Evolutionary conservation across 2,797 vertebrate genomes (phyloP).

Genomic region (Hybognathus amarus): DNA sequence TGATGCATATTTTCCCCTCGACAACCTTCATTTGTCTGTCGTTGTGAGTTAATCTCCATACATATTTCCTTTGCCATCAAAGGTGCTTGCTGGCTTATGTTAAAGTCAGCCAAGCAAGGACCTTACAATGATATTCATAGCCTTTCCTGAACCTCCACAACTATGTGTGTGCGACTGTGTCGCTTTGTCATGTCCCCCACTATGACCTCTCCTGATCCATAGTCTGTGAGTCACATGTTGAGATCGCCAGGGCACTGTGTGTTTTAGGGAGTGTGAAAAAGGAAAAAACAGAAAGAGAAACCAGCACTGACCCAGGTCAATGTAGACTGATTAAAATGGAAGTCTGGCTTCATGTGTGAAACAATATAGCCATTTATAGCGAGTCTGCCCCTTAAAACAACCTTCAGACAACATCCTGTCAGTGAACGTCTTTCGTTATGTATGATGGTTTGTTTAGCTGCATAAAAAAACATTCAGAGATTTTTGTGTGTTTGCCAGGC

Average conservation of each 20-base stretch:
- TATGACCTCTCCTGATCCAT: conserved; percentile 28
- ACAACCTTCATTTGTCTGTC: conserved; percentile 40
- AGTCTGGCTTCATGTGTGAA: conserved; percentile 36
- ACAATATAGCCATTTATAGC: background rate
- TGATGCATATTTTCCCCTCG: conserved; percentile 21
- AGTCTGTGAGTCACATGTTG: background rate
- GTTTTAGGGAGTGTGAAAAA: conserved; percentile 7
- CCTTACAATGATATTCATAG: conserved; percentile 56
- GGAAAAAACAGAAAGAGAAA: conserved; percentile 26
- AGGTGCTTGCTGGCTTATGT: conserved; percentile 17
- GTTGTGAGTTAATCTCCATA: conserved; percentile 47
- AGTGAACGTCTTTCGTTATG: too few relatives aligned
- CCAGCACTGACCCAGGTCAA: conserved; percentile 44
- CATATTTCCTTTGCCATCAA: conserved; percentile 48
- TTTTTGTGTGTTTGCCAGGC: conserved; percentile 34
- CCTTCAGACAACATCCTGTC: background rate
- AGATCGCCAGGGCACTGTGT: conserved; percentile 7
- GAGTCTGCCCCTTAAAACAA: background rate
- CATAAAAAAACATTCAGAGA: conserved; percentile 12
- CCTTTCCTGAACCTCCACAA: conserved; percentile 18
- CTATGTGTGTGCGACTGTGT: conserved; percentile 7
- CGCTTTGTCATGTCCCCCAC: conserved; percentile 20
- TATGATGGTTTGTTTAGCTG: conserved; percentile 10
- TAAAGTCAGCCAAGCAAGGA: conserved; percentile 41
- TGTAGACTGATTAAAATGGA: conserved; percentile 56